Base-by-base conservation (phyloP, 2,888 invertebrate species). In the Pyrrhia umbra region DNA sequence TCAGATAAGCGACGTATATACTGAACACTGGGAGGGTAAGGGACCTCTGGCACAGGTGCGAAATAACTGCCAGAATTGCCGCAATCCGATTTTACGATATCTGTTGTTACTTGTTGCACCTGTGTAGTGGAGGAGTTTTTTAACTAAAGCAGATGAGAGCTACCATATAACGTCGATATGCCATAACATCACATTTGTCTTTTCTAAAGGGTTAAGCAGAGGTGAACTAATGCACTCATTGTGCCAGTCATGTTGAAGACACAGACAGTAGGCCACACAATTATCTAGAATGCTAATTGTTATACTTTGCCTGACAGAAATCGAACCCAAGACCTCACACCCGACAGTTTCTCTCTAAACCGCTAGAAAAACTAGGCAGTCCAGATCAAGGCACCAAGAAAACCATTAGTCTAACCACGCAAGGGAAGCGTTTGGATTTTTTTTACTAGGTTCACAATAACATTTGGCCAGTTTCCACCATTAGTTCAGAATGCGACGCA, bases 401-500 rank as follows among this genome's bases (percentile, higher is more conserved):
- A 2, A 34, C n/a, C 34, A 5, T 34, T 34, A 34, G 13, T n/a
- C 3, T 34, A n/a, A 34, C 18, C 37, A 30, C 13, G 10, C 18
- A 15, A 13, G 1, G 3, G 16, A 0, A 18, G n/a, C 9, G 25
- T 13, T n/a, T n/a, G n/a, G n/a, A 37, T 23, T 42, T 49, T 65
- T 66, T 61, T 13, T 23, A 37, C 13, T 4, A n/a, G n/a, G 0
- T 9, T 15, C 6, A 43, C 37, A 43, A 34, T 43, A 39, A 64
- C 64, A 45, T 64, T 63, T 49, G 50, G 49, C 71, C 37, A 49
- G 27, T 42, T 50, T 56, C 39, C 42, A 47, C 10, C 52, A 15
- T 50, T 34, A n/a, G 16, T 46, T 74, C 30, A 61, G 65, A 54
- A 90, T 89, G 85, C 89, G 0, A 5, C 13, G 68, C 90, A 86